Evolutionary conservation across 2,797 vertebrate species (phyloP), one percentile per base, ranked within the genome.

Genomic region (Nothura maculosa): DNA sequence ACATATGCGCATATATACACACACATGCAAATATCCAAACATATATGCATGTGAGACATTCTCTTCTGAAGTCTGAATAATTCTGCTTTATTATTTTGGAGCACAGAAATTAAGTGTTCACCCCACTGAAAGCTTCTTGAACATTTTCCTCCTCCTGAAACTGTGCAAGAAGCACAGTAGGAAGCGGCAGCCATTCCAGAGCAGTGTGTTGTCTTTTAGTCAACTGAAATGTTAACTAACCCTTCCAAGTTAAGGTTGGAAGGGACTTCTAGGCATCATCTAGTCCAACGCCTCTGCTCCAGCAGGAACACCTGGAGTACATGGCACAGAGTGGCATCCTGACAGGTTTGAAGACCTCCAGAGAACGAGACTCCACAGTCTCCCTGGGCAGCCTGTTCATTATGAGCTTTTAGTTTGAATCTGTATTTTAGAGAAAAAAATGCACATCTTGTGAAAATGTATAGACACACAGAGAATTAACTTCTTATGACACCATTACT

Each of bases 211-310:
- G n/a, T 85, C 85, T 70, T 8, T 12, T 85, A 38, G 25, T n/a
- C 3, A 38, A 0, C 69, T 0, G 0, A 34, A 30, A 5, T 24
- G 2, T 76, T 20, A 13, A 14, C 40, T 40, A 40, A 40, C 40
- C 8, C 40, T 40, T 40, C 40, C 40, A 40, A 40, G 40, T 40
- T 40, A 40, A 40, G 40, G 40, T 14, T 40, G 40, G 40, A 40
- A 40, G 40, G 40, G 40, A 40, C 40, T 13, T 40, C 38, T 40
- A 40, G 12, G 14, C 12, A 40, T 40, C 40, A 40, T 40, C 40
- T 40, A 40, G 40, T 40, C 40, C 40, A 40, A 40, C 40, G 12
- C 4, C 12, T 13, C 40, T 13, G 40, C 40, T 40, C 40, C 40
- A 40, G 40, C 40, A 40, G 40, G 40, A 13, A 40, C 40, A 40